phyloP scores from a whole-genome alignment of 2,888 invertebrate genomes.

The Neria commutata region DNA sequence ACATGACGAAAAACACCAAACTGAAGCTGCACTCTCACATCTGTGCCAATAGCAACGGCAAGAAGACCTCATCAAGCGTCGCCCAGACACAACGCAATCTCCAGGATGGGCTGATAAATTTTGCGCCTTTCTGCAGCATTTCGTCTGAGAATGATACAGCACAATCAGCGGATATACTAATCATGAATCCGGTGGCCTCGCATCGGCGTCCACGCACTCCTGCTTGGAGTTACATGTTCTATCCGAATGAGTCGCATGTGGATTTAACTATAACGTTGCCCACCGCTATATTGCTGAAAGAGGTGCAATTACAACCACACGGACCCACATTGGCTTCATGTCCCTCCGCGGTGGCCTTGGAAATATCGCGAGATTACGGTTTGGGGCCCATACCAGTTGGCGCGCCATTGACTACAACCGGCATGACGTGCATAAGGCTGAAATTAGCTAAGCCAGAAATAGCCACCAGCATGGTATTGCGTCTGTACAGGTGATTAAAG shows the following conservation, averaged over 20 bases:
- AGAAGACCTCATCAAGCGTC: conserved; percentile 57
- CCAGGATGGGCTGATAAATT: conserved; percentile 85
- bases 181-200: conserved; percentile 79
- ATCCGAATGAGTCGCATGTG: conserved; percentile 86
- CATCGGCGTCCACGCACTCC: conserved; percentile 86
- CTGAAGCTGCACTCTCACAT: conserved; percentile 58
- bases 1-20: conserved; percentile 64
- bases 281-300: conserved; percentile 84
- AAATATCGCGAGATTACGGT: conserved; percentile 81
- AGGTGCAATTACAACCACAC: conserved; percentile 87
- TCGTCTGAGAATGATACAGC: conserved; percentile 83
- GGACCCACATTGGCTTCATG: conserved; percentile 84
- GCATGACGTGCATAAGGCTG: conserved; percentile 84
- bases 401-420: conserved; percentile 84
- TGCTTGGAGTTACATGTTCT: conserved; percentile 96
- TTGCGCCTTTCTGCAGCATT: conserved; percentile 85
- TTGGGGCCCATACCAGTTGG: conserved; percentile 80
- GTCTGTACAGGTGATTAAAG: conserved; percentile 56
- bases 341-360: conserved; percentile 86
- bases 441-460: conserved; percentile 84
- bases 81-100: conserved; percentile 65
- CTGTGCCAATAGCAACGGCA: conserved; percentile 51
- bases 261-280: conserved; percentile 87
- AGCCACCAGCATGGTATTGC: conserved; percentile 79
- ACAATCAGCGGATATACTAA: conserved; percentile 86